phyloP scores from a whole-genome alignment of 2,888 invertebrate species.

The Caenorhabditis sp. region DNA sequence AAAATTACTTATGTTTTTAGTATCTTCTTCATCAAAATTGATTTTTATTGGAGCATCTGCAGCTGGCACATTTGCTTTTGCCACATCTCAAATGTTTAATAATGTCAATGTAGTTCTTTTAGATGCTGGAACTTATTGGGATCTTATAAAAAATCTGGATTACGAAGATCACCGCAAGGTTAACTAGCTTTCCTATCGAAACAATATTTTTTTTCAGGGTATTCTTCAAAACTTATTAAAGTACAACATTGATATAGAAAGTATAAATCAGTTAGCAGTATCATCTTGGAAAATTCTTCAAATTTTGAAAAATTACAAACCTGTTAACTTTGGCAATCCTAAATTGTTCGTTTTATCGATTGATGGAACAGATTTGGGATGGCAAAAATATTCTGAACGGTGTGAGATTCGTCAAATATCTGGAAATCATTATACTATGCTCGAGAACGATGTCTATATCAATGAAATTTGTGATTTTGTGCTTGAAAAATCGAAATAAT shows the following conservation, averaged over 20 bases:
- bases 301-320: conserved; percentile 18
- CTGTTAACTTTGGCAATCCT: not conserved
- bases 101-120: conserved; percentile 2
- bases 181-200: not conserved
- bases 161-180: conserved; percentile 24
- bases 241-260: conserved; percentile 10
- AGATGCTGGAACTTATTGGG: conserved; percentile 37
- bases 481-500: not conserved
- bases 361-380: conserved; percentile 49
- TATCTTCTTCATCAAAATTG: not conserved
- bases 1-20: too few relatives aligned
- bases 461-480: not conserved
- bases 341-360: conserved; percentile 28
- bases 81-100: conserved; percentile 9
- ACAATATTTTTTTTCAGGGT: conserved; percentile 13
- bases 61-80: conserved; percentile 44
- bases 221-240: conserved; percentile 14
- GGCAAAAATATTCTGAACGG: conserved; percentile 25
- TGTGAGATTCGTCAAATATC: conserved; percentile 7
- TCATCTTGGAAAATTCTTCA: conserved; percentile 30
- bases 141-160: conserved; percentile 9
- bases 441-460: conserved; percentile 14
- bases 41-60: conserved; percentile 47
- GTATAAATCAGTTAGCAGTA: not conserved
- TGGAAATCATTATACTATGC: conserved; percentile 37